A percentile compares a stretch with the other conserved stretches of the same genome.
These are phyloP conservation scores for Enteromius radiatus DNA, from an alignment of 2,797 vertebrate species.

Conservation along the genomic window DNA sequence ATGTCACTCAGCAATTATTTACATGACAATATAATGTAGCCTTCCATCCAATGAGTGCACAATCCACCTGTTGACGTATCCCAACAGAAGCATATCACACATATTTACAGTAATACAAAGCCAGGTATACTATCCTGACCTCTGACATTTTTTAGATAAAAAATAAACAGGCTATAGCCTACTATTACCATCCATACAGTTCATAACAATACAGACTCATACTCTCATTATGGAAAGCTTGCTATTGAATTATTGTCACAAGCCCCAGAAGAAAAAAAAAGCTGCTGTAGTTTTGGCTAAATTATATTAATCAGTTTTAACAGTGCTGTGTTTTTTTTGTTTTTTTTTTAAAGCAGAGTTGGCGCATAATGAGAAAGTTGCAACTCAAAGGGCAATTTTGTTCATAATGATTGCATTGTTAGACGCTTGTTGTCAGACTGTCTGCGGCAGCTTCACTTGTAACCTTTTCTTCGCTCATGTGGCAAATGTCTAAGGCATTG, in stretches of 20 bases:
- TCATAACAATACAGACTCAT: not conserved
- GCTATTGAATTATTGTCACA: not conserved
- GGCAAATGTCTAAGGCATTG: not conserved
- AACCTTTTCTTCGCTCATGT: not conserved
- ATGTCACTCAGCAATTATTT: conserved; percentile 22
- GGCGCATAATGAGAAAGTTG: not conserved
- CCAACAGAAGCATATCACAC: not conserved
- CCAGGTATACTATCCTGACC: not conserved
- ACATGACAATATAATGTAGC: not conserved
- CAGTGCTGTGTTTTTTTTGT: not conserved
- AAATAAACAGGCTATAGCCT: not conserved
- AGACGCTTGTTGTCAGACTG: not conserved
- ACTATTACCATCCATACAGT: not conserved
- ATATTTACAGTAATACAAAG: not conserved
- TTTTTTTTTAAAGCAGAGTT: conserved; percentile 6
- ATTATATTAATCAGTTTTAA: conserved; percentile 20
- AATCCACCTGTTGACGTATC: conserved; percentile 6
- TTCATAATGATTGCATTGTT: not conserved
- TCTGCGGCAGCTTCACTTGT: not conserved
- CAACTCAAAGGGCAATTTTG: not conserved
- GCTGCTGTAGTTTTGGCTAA: not conserved
- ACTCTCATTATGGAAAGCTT: not conserved
- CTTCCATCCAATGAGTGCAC: not conserved
- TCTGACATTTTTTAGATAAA: not conserved
- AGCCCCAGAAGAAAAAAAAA: not conserved